phyloP scores from a whole-genome alignment of 2,888 invertebrate species.

The Pocota personata region DNA sequence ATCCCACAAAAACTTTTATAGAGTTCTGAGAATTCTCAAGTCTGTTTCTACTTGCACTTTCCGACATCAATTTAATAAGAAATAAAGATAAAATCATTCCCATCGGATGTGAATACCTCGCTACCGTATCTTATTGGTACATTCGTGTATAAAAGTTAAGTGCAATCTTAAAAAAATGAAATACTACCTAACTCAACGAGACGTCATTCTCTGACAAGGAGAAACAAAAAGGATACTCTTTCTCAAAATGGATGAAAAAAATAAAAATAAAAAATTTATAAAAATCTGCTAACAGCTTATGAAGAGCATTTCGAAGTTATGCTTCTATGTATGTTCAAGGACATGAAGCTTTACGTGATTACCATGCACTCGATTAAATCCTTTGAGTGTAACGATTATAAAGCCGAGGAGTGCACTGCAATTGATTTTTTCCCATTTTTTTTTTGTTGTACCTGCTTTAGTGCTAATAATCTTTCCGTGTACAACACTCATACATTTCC shows the following conservation, averaged over 20 bases:
- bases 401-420: constrained; percentile 31
- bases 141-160: constrained; percentile 34
- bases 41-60: constrained; percentile 15
- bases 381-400: constrained; percentile 39
- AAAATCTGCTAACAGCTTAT: constrained; percentile 10
- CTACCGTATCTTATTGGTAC: constrained; percentile 2
- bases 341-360: constrained; percentile 51
- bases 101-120: constrained; percentile 13
- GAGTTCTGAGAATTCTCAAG: not conserved
- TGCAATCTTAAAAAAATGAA: constrained; percentile 26
- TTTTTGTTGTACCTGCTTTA: constrained; percentile 19
- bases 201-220: constrained; percentile 21
- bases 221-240: not conserved
- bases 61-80: not conserved
- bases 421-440: constrained; percentile 45
- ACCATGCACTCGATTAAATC: constrained; percentile 64
- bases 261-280: not conserved
- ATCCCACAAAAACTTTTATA: not conserved
- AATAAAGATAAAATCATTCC: constrained; percentile 5
- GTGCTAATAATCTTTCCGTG: constrained; percentile 50
- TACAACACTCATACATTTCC: constrained; percentile 30
- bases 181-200: not conserved
- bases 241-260: not conserved
- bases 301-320: constrained; percentile 28
- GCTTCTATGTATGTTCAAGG: constrained; percentile 1